Evolutionary conservation across 2,888 invertebrate species (phyloP).

Genomic region (Orthosia cruda): DNA sequence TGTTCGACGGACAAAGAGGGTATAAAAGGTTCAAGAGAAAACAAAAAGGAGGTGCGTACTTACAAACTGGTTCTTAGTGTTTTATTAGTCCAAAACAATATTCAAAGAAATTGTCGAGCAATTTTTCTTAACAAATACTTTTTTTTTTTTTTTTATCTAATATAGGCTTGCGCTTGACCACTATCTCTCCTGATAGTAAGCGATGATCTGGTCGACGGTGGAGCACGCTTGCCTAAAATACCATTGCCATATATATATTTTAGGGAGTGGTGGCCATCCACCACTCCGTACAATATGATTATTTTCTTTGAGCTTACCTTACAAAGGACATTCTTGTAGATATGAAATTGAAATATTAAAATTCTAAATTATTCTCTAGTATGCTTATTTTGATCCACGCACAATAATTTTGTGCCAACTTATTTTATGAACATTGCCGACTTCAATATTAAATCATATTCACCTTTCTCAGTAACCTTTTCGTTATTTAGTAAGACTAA

Average conservation of each 20-base stretch:
- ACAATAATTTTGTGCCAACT: slow-evolving; percentile 6
- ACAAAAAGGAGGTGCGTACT: slow-evolving; percentile 55
- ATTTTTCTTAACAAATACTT: slow-evolving; percentile 47
- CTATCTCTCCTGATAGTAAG: too few relatives aligned
- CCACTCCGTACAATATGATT: slow-evolving; percentile 45
- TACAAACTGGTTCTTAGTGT: slow-evolving; percentile 40
- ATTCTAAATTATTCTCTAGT: too few relatives aligned
- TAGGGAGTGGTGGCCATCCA: slow-evolving; percentile 27
- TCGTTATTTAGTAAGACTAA: slow-evolving; percentile 21
- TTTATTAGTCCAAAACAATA: slow-evolving; percentile 57
- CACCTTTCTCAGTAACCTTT: slow-evolving; percentile 1
- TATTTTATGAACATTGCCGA: slow-evolving; percentile 21
- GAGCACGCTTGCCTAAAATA: too few relatives aligned
- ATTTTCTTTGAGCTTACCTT: slow-evolving; percentile 43
- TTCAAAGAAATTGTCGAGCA: slow-evolving; percentile 47
- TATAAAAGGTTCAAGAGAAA: slow-evolving; percentile 58
- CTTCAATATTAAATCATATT: slow-evolving; percentile 14
- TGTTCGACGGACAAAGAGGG: slow-evolving; percentile 52
- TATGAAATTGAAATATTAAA: slow-evolving; percentile 50
- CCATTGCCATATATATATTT: too few relatives aligned
- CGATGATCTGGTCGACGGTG: too few relatives aligned
- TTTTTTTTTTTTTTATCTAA: too few relatives aligned
- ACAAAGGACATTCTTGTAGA: slow-evolving; percentile 40
- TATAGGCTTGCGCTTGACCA: too few relatives aligned
- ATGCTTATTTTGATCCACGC: slow-evolving; percentile 16